Evolutionary conservation across 2,888 invertebrate genomes (phyloP), one percentile per base, ranked within the genome.

Genomic region (Onchidella celtica): DNA sequence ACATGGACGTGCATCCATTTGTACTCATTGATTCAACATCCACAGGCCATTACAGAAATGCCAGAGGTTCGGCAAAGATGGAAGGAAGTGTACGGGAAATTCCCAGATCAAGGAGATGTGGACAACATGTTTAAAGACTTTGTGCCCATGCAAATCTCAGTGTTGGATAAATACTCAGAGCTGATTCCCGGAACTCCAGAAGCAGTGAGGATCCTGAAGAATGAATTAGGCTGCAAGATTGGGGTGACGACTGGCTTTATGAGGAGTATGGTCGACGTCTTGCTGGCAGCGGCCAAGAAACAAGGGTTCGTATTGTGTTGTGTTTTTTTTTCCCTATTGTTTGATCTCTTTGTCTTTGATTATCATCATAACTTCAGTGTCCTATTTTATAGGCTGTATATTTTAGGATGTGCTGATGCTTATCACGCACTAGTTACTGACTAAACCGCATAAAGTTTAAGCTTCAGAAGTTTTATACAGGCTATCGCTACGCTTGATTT

Each of bases 61-160:
- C 79, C 79, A 1, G 86, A 88, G 17, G 91, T 93, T 0, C 79
- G 88, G 40, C 79, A 87, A 34, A 84, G 91, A 36, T 93, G 93
- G 93, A 73, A 85, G 21, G 85, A 84, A 3, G 88, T 88, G 21
- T 85, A 92, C 68, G 92, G 92, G 11, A 83, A 85, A 29, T 83
- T 85, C 47, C 92, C 93, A 0, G 87, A 89, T 55, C 88, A 90
- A 40, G 84, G 75, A 0, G 93, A 93, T 70, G 90, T 93, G 0
- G 90, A 93, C 77, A 86, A 88, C 24, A 92, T 93, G 92, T 93
- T 91, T 81, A 85, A 87, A 59, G 91, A 92, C 76, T 93, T 93
- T 80, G 90, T 93, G 21, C 93, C 93, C 1, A 86, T 91, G 86
- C 92, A 92, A 82, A 85, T 93, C 27, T 83, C 79, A 0, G 88